Percentiles rank a stretch among this genome's conserved stretches.
Evolutionary conservation across 2,113 vertebrate species (phyloP).

Genomic region (Xyliphius kryptos): DNA sequence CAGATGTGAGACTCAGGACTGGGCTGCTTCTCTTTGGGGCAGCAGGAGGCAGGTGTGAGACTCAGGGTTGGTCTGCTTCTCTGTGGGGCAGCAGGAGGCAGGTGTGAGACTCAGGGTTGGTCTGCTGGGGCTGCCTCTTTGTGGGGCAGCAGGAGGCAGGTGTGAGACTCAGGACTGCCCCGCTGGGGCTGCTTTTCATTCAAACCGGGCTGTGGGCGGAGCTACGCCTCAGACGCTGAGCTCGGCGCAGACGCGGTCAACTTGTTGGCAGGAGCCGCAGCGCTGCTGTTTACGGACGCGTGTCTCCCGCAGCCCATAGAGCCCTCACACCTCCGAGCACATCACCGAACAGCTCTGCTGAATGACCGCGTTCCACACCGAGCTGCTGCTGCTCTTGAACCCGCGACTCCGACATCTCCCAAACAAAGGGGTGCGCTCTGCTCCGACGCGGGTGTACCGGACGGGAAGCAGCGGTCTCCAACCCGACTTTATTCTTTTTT

Average conservation of each 20-base stretch:
- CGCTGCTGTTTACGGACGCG: constrained; percentile 27
- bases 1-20: constrained; percentile 50
- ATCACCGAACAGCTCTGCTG: background rate
- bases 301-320: constrained; percentile 26
- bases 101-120: constrained; percentile 44
- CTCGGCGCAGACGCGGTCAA: constrained; percentile 39
- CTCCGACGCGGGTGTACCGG: background rate
- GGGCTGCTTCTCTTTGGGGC: constrained; percentile 21
- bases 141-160: constrained; percentile 56
- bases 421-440: constrained; percentile 50
- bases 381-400: constrained; percentile 1
- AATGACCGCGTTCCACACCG: background rate
- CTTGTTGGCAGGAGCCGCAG: constrained; percentile 37
- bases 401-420: constrained; percentile 31
- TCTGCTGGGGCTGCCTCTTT: background rate
- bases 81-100: constrained; percentile 56
- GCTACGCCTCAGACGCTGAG: constrained; percentile 21
- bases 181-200: constrained; percentile 7
- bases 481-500: too few relatives aligned
- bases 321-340: constrained; percentile 7
- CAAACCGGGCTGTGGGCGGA: constrained; percentile 41
- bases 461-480: too few relatives aligned
- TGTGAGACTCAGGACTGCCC: constrained; percentile 34
- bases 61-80: constrained; percentile 16
- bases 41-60: constrained; percentile 59